Conservation (phyloP, 2,113 vertebrate species). For the Ceuthmochares aereus region DNA sequence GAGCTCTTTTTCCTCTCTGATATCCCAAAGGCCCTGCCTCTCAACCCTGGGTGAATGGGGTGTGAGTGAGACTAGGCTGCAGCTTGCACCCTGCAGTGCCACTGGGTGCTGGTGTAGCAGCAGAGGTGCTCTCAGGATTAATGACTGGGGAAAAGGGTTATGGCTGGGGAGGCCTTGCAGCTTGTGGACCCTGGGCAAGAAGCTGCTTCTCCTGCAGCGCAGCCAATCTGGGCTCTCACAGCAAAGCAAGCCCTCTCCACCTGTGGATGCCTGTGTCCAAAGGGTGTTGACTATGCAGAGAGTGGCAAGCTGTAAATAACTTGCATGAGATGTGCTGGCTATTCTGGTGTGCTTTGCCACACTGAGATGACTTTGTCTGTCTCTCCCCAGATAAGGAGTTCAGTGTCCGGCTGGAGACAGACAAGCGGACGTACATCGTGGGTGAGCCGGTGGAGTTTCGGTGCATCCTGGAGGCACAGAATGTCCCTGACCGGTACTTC, state of each 20-base stretch:
- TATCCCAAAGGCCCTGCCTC: background rate
- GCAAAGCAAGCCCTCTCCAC: background rate
- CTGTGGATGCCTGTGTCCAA: rapidly evolving
- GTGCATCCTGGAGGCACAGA: constrained; percentile 95
- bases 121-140: background rate
- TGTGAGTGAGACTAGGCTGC: background rate
- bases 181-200: background rate
- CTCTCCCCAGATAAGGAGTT: constrained; percentile 89
- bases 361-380: background rate
- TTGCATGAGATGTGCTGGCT: rapidly evolving
- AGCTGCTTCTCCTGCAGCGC: background rate
- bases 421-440: constrained; percentile 90
- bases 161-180: background rate
- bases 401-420: constrained; percentile 92
- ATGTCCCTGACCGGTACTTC: constrained; percentile 91
- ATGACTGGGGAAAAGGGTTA: background rate
- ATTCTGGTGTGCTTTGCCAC: background rate
- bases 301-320: background rate
- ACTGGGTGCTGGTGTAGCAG: background rate
- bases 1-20: background rate
- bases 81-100: background rate
- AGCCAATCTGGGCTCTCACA: background rate
- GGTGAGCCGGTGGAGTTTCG: constrained; percentile 93
- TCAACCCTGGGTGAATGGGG: background rate
- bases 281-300: background rate